These are phyloP conservation scores for Anabacerthia variegaticeps DNA, from an alignment of 2,797 vertebrate species.

Conservation along the genomic window DNA sequence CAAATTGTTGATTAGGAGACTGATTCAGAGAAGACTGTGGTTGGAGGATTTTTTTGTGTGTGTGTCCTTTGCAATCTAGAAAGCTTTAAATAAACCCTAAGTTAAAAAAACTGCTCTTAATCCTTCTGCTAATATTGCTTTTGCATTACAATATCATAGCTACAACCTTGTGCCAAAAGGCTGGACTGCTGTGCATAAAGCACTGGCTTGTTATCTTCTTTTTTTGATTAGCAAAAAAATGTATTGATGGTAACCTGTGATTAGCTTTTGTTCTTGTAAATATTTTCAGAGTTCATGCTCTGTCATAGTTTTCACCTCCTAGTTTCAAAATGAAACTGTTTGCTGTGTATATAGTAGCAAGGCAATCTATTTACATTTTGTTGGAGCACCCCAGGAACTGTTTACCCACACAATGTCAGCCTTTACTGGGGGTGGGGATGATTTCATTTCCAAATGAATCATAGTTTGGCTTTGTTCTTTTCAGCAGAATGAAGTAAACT, in stretches of 20 bases:
- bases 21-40: neutral
- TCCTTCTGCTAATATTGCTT: neutral
- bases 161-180: neutral
- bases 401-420: conserved; percentile 75
- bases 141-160: neutral
- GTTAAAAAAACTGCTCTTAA: neutral
- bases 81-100: neutral
- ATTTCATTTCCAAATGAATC: conserved; percentile 75
- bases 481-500: conserved; percentile 81
- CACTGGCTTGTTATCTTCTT: neutral
- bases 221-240: neutral
- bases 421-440: conserved; percentile 64
- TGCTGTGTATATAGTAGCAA: conserved; percentile 65
- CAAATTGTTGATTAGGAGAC: neutral
- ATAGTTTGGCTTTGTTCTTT: conserved; percentile 66
- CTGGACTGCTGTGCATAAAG: neutral
- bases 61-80: neutral
- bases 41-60: neutral
- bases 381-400: conserved; percentile 62
- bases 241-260: neutral
- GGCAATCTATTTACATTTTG: conserved; percentile 74
- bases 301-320: conserved; percentile 54
- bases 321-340: conserved; percentile 59
- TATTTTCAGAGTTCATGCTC: conserved; percentile 14
- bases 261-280: conserved; percentile 36